A percentile compares a stretch with the other conserved stretches of the same genome.
Evolutionary conservation across 2,888 invertebrate species (phyloP).

Genomic region (Julus scandinavius): DNA sequence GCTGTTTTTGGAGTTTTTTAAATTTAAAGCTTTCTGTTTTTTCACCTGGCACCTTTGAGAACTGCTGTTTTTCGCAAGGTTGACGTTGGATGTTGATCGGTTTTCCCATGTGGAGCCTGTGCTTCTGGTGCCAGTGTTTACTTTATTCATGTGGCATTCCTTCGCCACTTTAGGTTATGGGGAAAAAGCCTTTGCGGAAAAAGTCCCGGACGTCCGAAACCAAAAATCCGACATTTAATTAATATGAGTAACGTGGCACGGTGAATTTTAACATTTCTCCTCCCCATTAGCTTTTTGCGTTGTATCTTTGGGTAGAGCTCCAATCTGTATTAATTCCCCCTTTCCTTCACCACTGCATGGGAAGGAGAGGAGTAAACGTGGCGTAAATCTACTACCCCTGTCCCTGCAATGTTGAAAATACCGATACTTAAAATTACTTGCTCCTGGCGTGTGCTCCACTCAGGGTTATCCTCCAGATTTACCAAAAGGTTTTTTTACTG

Average conservation of each 20-base stretch:
- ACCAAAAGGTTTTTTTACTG: too few species aligned
- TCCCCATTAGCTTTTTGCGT: background rate
- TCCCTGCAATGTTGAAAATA: background rate
- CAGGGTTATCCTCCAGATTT: background rate
- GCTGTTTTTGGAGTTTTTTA: background rate
- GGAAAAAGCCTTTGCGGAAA: background rate
- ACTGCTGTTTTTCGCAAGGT: background rate
- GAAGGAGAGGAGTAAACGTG: constrained; percentile 1
- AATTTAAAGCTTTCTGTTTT: too few species aligned
- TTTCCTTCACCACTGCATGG: background rate
- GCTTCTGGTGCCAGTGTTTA: background rate
- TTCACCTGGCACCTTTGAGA: background rate
- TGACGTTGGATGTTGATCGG: background rate
- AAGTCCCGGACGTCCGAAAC: background rate
- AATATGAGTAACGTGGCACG: background rate
- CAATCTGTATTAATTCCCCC: background rate
- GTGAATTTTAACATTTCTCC: background rate
- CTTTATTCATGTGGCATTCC: background rate
- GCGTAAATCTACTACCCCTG: background rate
- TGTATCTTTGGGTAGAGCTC: background rate
- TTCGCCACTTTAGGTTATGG: too few species aligned
- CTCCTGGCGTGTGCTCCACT: background rate
- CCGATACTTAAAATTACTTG: background rate
- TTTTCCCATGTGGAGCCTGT: background rate
- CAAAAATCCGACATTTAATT: background rate